Base-by-base conservation (phyloP, 2,888 invertebrate genomes). In the Julus scandinavius region DNA sequence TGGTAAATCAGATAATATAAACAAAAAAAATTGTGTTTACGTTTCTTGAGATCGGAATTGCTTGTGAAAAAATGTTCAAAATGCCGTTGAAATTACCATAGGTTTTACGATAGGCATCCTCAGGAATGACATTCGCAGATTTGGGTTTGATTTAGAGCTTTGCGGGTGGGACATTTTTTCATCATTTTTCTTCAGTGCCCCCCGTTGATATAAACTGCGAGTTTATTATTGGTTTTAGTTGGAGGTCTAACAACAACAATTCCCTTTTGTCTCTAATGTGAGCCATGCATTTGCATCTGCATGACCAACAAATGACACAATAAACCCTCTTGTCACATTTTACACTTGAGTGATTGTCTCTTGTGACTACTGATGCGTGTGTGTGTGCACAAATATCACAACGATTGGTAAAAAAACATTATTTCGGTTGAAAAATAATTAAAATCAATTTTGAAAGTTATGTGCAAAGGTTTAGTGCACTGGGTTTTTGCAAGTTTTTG, bases 121-220 rank as follows among this genome's bases (percentile, higher is more conserved):
- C 20, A n/a, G 11, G 29, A 72, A 72, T 72, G 72, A 72, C 72
- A 72, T 72, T 72, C 11, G 72, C 72, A 72, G 72, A 72, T 72
- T 72, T 29, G 72, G 72, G 29, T 72, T 72, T 72, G 72, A 72
- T 72, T 72, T 72, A 72, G 72, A 72, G 72, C 72, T 11, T 72
- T 20, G 72, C 72, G 72, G 72, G 72, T 72, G 72, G 72, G 72
- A 72, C 72, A 72, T 72, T 9, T 29, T 72, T 72, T 11, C 29
- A 29, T 72, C 72, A 29, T 6, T 72, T 63, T 29, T 72, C 11
- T n/a, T 29, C 72, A 72, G 72, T 29, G 29, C 72, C 72, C 58
- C 72, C 72, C 72, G 72, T 29, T 29, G 72, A 29, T 13, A 72
- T 11, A 20, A 29, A n/a, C 29, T n/a, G 72, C 9, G 72, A 72